Conservation (phyloP, 2,888 invertebrate genomes). For the Macaria liturata region DNA sequence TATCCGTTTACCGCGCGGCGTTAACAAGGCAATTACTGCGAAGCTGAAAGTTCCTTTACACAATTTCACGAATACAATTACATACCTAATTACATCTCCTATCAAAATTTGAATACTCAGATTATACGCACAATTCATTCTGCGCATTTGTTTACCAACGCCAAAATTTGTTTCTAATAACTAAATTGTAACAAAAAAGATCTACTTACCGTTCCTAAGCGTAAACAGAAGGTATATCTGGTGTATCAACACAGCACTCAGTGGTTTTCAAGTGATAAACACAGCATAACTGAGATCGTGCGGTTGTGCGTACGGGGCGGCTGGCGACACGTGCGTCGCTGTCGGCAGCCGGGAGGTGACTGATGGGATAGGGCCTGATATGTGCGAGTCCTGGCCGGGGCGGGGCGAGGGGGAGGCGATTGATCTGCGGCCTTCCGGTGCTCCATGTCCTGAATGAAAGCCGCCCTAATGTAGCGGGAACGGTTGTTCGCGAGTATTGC, state of each 20-base stretch:
- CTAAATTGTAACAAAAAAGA: background rate
- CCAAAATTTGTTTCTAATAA: background rate
- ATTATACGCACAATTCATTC: constrained; percentile 1
- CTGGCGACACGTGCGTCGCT: constrained; percentile 46
- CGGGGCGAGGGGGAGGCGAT: constrained; percentile 58
- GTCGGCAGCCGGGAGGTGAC: constrained; percentile 57
- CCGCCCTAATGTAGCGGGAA: constrained; percentile 43
- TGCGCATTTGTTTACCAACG: constrained; percentile 8
- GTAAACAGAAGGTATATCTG: constrained; percentile 37
- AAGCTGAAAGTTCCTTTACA: constrained; percentile 5
- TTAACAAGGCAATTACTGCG: constrained; percentile 8
- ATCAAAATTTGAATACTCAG: background rate
- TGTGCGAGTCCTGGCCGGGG: constrained; percentile 54
- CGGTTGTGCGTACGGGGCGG: constrained; percentile 44
- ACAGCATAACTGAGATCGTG: constrained; percentile 61
- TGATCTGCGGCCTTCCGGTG: constrained; percentile 72
- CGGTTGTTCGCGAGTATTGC: too few species aligned
- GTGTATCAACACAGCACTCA: constrained; percentile 50
- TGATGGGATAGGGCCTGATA: constrained; percentile 54
- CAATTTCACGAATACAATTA: constrained; percentile 2
- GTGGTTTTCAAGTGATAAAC: constrained; percentile 51
- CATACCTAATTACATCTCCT: background rate
- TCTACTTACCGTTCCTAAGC: constrained; percentile 52
- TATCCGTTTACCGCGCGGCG: constrained; percentile 1
- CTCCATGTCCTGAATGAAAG: constrained; percentile 65